Percentiles rank a stretch among this genome's conserved stretches.
Evolutionary conservation across 2,113 vertebrate genomes (phyloP).

Genomic region (Alethe castanea): DNA sequence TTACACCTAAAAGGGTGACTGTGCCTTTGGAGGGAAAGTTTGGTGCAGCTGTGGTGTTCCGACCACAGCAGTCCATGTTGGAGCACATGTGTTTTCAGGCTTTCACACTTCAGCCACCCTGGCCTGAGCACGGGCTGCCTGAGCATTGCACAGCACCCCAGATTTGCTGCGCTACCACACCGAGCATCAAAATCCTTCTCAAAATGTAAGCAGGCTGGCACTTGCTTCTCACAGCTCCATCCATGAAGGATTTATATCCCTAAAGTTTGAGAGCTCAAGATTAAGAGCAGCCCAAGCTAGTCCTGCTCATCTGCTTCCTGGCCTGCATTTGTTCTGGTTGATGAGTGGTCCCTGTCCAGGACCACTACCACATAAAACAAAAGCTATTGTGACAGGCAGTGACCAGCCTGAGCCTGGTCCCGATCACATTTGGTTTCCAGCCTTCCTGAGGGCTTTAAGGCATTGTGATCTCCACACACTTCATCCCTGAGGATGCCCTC

Average conservation of each 20-base stretch:
- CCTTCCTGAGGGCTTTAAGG: not conserved
- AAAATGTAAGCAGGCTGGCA: not conserved
- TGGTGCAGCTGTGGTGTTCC: not conserved
- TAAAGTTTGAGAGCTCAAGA: not conserved
- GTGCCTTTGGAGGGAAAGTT: not conserved
- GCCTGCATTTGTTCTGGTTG: rapidly evolving
- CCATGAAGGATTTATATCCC: not conserved
- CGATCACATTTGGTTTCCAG: not conserved
- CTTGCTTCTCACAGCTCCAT: not conserved
- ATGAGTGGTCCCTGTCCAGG: rapidly evolving
- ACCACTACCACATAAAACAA: not conserved
- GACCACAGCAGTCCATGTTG: not conserved
- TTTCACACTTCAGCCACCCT: not conserved
- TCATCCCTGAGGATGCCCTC: not conserved
- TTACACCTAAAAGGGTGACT: too few relatives aligned
- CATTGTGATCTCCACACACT: not conserved
- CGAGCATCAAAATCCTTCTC: not conserved
- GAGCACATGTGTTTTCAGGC: not conserved
- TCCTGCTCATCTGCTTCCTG: not conserved
- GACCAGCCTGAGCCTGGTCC: not conserved
- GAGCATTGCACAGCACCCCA: not conserved
- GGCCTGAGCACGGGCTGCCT: not conserved
- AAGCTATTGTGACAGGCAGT: not conserved
- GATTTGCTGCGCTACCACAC: too few relatives aligned
- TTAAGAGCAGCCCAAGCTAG: rapidly evolving